Conservation (phyloP, 2,113 vertebrate genomes). For the Pardalotus punctatus region DNA sequence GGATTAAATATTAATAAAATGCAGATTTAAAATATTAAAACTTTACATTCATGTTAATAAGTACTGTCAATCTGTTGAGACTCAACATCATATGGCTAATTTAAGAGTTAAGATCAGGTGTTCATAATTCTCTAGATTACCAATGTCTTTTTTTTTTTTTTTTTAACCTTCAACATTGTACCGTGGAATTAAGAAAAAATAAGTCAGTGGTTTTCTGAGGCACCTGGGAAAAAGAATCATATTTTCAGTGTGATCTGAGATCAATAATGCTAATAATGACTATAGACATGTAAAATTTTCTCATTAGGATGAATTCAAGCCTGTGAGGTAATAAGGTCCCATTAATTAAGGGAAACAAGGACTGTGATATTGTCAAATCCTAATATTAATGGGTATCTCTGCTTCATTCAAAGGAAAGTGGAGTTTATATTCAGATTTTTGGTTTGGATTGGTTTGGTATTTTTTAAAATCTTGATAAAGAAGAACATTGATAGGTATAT, state of each 20-base stretch:
- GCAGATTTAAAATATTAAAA: conserved; percentile 75
- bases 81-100: conserved; percentile 70
- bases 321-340: neutral
- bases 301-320: neutral
- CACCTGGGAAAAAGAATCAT: neutral
- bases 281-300: neutral
- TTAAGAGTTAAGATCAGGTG: conserved; percentile 67
- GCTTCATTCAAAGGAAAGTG: neutral
- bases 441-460: too few species aligned
- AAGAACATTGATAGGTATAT: neutral
- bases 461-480: neutral
- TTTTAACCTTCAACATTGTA: neutral
- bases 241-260: neutral
- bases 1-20: conserved; percentile 74
- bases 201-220: neutral
- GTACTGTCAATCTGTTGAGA: conserved; percentile 69
- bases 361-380: neutral
- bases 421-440: neutral
- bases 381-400: neutral
- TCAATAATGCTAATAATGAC: neutral
- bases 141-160: neutral
- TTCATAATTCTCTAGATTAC: conserved; percentile 59
- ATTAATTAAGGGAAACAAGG: neutral
- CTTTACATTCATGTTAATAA: conserved; percentile 73
- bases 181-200: neutral